phyloP scores from a whole-genome alignment of 2,113 vertebrate species.

The Elachura formosa region DNA sequence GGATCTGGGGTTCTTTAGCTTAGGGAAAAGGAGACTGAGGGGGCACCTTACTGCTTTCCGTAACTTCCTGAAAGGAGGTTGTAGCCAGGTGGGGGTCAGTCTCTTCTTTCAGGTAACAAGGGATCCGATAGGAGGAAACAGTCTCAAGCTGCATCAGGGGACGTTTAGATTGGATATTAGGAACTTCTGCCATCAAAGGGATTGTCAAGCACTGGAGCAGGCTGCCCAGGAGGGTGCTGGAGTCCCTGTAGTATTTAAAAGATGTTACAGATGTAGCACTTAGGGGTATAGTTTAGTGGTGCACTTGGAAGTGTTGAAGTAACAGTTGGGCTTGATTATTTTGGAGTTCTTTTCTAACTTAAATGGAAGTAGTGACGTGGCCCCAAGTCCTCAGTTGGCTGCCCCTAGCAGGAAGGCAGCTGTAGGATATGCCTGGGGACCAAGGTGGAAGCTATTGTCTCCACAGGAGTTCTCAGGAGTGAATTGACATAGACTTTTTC shows the following conservation, averaged over 20 bases:
- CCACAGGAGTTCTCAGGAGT: not conserved
- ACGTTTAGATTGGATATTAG: not conserved
- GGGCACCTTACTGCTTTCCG: not conserved
- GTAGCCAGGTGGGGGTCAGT: not conserved
- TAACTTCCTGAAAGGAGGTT: not conserved
- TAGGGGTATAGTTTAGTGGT: not conserved
- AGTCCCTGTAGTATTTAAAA: not conserved
- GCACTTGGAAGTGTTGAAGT: not conserved
- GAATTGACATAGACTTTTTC: not conserved
- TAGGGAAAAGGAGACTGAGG: not conserved
- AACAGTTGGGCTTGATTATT: not conserved
- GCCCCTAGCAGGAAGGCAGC: not conserved
- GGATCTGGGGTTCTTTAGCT: not conserved
- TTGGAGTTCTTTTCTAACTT: not conserved
- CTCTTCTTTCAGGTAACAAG: not conserved
- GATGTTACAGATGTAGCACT: not conserved
- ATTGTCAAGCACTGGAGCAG: not conserved
- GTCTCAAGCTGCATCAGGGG: not conserved
- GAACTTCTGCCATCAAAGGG: not conserved
- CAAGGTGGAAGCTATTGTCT: not conserved
- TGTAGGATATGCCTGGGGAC: not conserved
- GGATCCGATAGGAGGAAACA: not conserved
- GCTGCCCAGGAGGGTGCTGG: not conserved
- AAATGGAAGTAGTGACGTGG: not conserved
- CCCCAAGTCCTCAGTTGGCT: not conserved